Evolutionary conservation across 2,797 vertebrate species (phyloP), one percentile per base, ranked within the genome.

Genomic region (Oreonectes daqikongensis): DNA sequence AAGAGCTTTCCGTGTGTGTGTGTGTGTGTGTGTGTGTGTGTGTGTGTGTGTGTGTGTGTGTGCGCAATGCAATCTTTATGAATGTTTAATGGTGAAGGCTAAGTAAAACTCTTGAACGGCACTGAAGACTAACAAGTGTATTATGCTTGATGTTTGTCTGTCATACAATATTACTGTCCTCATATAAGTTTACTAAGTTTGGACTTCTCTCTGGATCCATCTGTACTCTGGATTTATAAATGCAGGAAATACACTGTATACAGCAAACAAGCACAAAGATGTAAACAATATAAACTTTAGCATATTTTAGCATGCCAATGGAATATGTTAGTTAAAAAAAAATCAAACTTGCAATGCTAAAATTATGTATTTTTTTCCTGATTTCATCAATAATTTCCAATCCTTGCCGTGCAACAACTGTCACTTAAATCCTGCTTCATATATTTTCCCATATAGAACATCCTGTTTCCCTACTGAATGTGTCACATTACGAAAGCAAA

Each of bases 61-160:
- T 15, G n/a, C 32, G 40, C 32, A 70, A 22, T 57, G 84, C 55
- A 30, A 52, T 69, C 50, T 59, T 79, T 68, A 78, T 79, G 57
- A 77, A 83, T 72, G 68, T 69, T 67, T 72, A 32, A 67, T 75
- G 77, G 79, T 17, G 77, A 72, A 83, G 79, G 61, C 63, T 85
- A 64, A 38, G 75, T 73, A 84, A 78, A 59, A 35, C 75, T 81
- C 82, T 78, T 83, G 82, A 84, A 77, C 73, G 28, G 46, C 57
- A 48, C 60, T 50, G 55, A 75, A 72, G 76, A 38, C 80, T 22
- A 52, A 11, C 46, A 61, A 84, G 83, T 81, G 44, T 84, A 87
- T 83, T 87, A 87, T 86, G 84, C 77, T 84, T 88, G 82, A 85
- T 81, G 88, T 90, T 90, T 86, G 83, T 88, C 88, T 90, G 90